Conservation (phyloP, 2,888 invertebrate genomes). For the Labia minor region DNA sequence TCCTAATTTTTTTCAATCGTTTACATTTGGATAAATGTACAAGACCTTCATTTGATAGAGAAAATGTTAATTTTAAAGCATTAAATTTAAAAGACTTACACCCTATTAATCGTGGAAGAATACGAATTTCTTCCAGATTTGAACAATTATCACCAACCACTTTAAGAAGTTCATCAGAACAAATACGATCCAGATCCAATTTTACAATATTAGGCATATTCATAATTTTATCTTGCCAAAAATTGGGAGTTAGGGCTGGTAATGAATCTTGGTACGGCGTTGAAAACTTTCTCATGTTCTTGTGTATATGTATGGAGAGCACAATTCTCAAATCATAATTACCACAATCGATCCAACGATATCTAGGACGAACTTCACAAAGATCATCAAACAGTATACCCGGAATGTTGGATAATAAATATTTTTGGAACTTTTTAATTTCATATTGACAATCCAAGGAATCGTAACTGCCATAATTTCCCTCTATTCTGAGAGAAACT, state of each 20-base stretch:
- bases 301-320: constrained; percentile 26
- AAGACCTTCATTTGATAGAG: constrained; percentile 27
- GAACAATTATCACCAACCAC: constrained; percentile 26
- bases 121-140: constrained; percentile 26
- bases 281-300: constrained; percentile 23
- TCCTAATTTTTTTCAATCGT: constrained; percentile 25
- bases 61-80: constrained; percentile 26
- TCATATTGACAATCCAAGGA: constrained; percentile 19
- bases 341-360: neutral
- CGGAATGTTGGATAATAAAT: constrained; percentile 23
- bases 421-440: constrained; percentile 22
- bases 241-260: constrained; percentile 1
- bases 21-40: constrained; percentile 25
- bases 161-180: constrained; percentile 27
- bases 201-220: constrained; percentile 23
- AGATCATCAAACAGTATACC: constrained; percentile 25
- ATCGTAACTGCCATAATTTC: constrained; percentile 24
- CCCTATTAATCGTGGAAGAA: constrained; percentile 26
- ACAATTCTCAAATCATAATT: constrained; percentile 21
- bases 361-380: constrained; percentile 19
- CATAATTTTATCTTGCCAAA: constrained; percentile 25
- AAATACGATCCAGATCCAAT: constrained; percentile 25
- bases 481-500: constrained; percentile 24
- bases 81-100: constrained; percentile 24
- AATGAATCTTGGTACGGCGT: neutral